Conservation (phyloP, 1,140 invertebrate species). For the Pseudoatta argentina region DNA sequence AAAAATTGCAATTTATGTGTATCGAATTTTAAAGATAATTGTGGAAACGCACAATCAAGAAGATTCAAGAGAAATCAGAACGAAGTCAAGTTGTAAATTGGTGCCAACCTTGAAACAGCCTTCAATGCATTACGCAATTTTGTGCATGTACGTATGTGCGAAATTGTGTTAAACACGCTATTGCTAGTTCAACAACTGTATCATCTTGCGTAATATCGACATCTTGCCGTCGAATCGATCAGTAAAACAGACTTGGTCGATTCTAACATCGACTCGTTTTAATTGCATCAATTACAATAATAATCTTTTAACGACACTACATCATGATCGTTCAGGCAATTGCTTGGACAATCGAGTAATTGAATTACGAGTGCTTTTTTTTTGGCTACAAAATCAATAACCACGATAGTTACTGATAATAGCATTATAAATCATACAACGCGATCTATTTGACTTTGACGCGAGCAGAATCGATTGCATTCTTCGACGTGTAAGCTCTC, state of each 20-base stretch:
- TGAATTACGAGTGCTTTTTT: neutral
- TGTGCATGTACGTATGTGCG: neutral
- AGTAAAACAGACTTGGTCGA: neutral
- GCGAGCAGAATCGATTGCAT: constrained; percentile 8
- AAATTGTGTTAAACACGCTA: constrained; percentile 22
- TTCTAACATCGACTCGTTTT: neutral
- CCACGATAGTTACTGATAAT: neutral
- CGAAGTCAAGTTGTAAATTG: constrained; percentile 53
- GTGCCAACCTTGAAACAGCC: constrained; percentile 57
- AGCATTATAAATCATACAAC: neutral
- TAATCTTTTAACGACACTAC: neutral
- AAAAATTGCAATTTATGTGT: neutral
- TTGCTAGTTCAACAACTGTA: constrained; percentile 50
- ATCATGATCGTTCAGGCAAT: neutral
- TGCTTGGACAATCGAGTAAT: neutral
- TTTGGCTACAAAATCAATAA: neutral
- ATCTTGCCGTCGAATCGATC: neutral
- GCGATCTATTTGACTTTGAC: neutral
- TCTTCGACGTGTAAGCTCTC: neutral
- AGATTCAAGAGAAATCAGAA: constrained; percentile 51
- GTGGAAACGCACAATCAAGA: neutral
- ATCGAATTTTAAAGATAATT: neutral
- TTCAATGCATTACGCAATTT: constrained; percentile 58
- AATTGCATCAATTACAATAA: neutral
- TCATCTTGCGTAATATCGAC: constrained; percentile 51